phyloP scores from a whole-genome alignment of 2,888 invertebrate genomes.

The Pristionchus japonicus region DNA sequence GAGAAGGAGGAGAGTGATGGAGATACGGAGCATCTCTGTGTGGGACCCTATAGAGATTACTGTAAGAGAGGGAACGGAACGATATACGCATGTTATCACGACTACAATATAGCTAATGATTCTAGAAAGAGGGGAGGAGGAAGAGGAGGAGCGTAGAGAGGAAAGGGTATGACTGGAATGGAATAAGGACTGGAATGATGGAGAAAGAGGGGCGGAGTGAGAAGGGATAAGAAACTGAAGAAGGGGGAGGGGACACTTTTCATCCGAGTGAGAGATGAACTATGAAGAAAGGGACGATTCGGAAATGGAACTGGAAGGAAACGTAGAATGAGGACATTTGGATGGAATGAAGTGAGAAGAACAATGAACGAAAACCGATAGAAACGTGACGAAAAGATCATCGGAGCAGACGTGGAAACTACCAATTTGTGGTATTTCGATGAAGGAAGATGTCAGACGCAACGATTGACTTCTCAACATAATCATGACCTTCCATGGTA shows the following conservation, averaged over 20 bases:
- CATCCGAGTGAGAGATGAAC: background rate
- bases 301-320: background rate
- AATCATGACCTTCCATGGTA: background rate
- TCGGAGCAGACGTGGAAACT: background rate
- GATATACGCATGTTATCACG: background rate
- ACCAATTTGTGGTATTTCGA: background rate
- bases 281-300: background rate
- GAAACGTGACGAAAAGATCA: background rate
- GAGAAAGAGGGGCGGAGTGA: slow-evolving; percentile 27
- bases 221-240: slow-evolving; percentile 27
- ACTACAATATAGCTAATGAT: background rate
- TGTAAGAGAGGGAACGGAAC: background rate
- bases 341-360: background rate
- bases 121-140: background rate
- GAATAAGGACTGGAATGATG: background rate
- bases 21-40: background rate
- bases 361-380: background rate
- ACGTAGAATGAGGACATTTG: background rate
- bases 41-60: background rate
- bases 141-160: background rate
- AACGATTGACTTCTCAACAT: background rate
- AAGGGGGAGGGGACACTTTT: background rate
- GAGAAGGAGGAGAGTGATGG: background rate
- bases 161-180: too few species aligned
- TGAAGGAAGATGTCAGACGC: background rate